Evolutionary conservation across 2,888 invertebrate species (phyloP).

Genomic region (Himalopsyche japonica): DNA sequence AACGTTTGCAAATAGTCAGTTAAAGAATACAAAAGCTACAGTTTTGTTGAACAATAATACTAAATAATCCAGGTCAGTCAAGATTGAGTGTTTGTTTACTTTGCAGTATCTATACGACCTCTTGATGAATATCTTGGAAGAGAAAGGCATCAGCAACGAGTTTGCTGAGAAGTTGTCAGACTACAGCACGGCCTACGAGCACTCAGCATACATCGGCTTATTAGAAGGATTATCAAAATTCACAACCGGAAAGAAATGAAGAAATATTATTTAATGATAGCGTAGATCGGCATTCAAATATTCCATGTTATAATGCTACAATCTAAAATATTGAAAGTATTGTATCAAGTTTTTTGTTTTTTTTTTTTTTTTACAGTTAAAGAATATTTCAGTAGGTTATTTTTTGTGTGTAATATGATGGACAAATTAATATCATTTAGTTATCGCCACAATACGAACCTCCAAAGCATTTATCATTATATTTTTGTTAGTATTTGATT

Average conservation of each 20-base stretch:
- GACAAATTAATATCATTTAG: background rate
- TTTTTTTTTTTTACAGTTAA: background rate
- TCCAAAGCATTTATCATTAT: background rate
- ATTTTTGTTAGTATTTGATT: background rate
- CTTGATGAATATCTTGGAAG: slow-evolving; percentile 92
- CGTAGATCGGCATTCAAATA: slow-evolving; percentile 4
- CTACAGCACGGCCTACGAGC: slow-evolving; percentile 91
- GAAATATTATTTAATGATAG: background rate
- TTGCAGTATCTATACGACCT: slow-evolving; percentile 90
- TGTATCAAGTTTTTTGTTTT: background rate
- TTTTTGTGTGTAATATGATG: background rate
- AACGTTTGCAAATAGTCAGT: no score
- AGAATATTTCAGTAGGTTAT: background rate
- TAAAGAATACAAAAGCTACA: no score
- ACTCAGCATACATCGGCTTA: slow-evolving; percentile 85
- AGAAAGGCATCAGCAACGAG: slow-evolving; percentile 92
- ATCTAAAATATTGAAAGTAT: background rate
- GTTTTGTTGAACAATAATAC: no score
- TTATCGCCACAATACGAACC: background rate
- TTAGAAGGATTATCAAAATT: slow-evolving; percentile 87
- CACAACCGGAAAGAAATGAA: slow-evolving; percentile 63
- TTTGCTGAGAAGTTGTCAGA: slow-evolving; percentile 88
- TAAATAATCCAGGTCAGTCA: background rate
- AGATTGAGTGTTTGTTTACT: slow-evolving; percentile 1
- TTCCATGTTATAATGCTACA: background rate